These are phyloP conservation scores for Felis chaus DNA, from an alignment of 2,113 vertebrate species.

Conservation along the genomic window DNA sequence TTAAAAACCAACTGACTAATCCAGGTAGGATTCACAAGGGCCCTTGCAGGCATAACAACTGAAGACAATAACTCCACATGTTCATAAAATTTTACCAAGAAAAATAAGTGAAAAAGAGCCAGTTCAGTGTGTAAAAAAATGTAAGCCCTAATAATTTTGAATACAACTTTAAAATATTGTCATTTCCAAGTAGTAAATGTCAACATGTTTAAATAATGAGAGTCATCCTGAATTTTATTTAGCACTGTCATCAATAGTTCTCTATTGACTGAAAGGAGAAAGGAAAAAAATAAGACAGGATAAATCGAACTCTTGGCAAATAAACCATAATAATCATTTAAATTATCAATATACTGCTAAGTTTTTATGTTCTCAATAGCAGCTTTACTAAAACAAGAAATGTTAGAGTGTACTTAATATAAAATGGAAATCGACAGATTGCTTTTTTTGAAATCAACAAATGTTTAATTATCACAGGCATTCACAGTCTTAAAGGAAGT, in stretches of 20 bases:
- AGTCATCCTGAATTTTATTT: not conserved
- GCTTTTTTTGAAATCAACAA: not conserved
- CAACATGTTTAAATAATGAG: slow-evolving; percentile 21
- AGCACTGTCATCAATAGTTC: not conserved
- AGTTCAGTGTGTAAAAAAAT: not conserved
- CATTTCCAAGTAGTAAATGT: slow-evolving; percentile 14
- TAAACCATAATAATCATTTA: not conserved
- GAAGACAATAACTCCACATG: not conserved
- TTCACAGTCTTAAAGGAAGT: not conserved
- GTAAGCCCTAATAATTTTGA: not conserved
- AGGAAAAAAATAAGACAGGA: not conserved
- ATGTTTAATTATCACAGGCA: slow-evolving; percentile 25
- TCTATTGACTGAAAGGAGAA: not conserved
- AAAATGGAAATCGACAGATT: not conserved
- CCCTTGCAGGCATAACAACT: not conserved
- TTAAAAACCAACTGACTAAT: not conserved
- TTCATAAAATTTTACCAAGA: not conserved
- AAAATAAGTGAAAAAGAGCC: not conserved
- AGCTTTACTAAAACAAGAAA: not conserved
- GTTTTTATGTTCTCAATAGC: not conserved
- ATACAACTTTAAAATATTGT: not conserved
- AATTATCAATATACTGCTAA: not conserved
- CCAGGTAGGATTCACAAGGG: not conserved
- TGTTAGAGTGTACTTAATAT: not conserved
- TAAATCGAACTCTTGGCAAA: slow-evolving; percentile 21